phyloP scores from a whole-genome alignment of 2,113 vertebrate species.

The Scopus umbretta region DNA sequence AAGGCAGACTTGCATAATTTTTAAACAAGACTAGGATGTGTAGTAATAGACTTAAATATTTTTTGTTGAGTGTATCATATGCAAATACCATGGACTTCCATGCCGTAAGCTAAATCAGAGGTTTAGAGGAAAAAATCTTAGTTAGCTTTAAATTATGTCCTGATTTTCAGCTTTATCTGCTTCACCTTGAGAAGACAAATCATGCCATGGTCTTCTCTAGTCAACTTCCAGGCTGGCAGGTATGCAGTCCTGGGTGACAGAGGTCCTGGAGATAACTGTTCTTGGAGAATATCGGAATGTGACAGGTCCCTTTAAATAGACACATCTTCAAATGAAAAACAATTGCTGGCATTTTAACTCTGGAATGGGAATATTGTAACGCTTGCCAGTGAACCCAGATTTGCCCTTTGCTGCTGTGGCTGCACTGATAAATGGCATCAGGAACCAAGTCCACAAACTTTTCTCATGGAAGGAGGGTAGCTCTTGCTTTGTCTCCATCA shows the following conservation, averaged over 20 bases:
- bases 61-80: background rate
- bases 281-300: background rate
- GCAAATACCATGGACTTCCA: slow-evolving; percentile 3
- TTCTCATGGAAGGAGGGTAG: background rate
- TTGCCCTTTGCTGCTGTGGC: background rate
- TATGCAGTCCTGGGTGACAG: background rate
- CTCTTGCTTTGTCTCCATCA: background rate
- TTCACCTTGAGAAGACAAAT: background rate
- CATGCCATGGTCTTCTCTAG: background rate
- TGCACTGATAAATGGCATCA: background rate
- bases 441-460: background rate
- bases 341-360: background rate
- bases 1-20: background rate
- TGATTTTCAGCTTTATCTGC: background rate
- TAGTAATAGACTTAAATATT: background rate
- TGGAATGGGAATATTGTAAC: background rate
- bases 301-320: background rate
- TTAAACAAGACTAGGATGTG: background rate
- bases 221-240: background rate
- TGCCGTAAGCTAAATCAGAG: background rate
- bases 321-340: background rate
- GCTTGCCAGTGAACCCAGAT: background rate
- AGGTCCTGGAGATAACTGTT: background rate
- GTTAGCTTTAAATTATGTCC: background rate
- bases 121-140: background rate